Evolutionary conservation across 2,888 invertebrate species (phyloP).

Genomic region (Parapristionchus giblindavisi): DNA sequence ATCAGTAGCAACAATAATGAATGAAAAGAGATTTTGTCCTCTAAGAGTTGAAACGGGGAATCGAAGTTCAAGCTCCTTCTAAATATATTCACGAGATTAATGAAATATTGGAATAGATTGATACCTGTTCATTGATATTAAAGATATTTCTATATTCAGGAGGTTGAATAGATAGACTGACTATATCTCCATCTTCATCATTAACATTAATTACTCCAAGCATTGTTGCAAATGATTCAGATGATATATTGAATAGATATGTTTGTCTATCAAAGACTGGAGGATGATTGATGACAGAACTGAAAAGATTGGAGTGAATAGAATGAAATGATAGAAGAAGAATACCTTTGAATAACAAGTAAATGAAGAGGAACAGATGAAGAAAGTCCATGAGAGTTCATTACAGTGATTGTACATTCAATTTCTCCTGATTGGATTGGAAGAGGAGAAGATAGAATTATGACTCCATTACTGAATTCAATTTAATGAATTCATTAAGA

Average conservation of each 20-base stretch:
- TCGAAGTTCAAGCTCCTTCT: slow-evolving; percentile 33
- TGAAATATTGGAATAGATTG: neutral
- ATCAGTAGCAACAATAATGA: slow-evolving; percentile 53
- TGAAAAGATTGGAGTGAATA: neutral
- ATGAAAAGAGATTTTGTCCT: slow-evolving; percentile 31
- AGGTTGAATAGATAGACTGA: slow-evolving; percentile 54
- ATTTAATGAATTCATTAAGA: neutral
- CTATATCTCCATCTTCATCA: slow-evolving; percentile 47
- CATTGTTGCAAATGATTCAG: slow-evolving; percentile 25
- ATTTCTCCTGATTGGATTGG: slow-evolving; percentile 18
- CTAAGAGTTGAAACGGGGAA: slow-evolving; percentile 30
- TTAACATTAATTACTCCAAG: slow-evolving; percentile 46
- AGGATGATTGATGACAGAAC: slow-evolving; percentile 15
- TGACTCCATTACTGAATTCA: neutral
- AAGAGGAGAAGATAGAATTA: neutral
- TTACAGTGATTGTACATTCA: slow-evolving; percentile 16
- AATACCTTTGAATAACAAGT: neutral
- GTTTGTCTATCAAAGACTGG: slow-evolving; percentile 20
- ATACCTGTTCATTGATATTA: slow-evolving; percentile 39
- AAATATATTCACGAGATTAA: neutral
- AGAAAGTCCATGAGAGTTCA: neutral
- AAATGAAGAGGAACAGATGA: neutral
- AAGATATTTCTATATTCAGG: slow-evolving; percentile 58
- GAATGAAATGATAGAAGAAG: too few relatives aligned
- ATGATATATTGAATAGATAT: slow-evolving; percentile 12